A percentile compares a stretch with the other conserved stretches of the same genome.
phyloP scores from a whole-genome alignment of 2,888 invertebrate species.

The Antheraea assamensis region DNA sequence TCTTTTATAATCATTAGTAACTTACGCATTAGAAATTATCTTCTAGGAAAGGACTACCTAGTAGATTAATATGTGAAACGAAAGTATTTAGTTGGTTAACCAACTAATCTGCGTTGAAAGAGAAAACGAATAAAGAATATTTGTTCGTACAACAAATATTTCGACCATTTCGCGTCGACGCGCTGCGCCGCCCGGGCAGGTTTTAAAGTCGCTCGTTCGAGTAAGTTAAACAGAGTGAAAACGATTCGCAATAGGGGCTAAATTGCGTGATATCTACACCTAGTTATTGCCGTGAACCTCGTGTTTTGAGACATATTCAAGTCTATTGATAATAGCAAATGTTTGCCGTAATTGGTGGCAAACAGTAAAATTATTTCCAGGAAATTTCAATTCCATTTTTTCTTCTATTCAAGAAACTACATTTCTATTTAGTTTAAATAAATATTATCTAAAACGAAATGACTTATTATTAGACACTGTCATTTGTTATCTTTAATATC shows the following conservation, averaged over 20 bases:
- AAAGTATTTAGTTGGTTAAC: slow-evolving; percentile 34
- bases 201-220: slow-evolving; percentile 60
- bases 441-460: neutral
- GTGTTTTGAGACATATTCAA: slow-evolving; percentile 52
- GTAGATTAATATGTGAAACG: slow-evolving; percentile 16
- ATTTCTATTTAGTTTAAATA: neutral
- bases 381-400: neutral
- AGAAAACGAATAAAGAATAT: slow-evolving; percentile 62
- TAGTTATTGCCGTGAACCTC: slow-evolving; percentile 59
- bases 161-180: slow-evolving; percentile 59
- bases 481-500: slow-evolving; percentile 68
- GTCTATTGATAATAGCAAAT: slow-evolving; percentile 50
- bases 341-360: slow-evolving; percentile 44
- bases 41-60: neutral
- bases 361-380: slow-evolving; percentile 27
- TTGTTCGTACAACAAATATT: slow-evolving; percentile 72
- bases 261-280: slow-evolving; percentile 65
- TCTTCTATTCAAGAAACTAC: neutral
- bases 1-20: neutral
- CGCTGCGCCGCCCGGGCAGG: slow-evolving; percentile 44
- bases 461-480: slow-evolving; percentile 41
- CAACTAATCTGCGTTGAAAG: slow-evolving; percentile 52
- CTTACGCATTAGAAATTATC: neutral
- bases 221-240: slow-evolving; percentile 67
- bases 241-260: slow-evolving; percentile 52